Percentiles rank a stretch among this genome's conserved stretches.
Evolutionary conservation across 2,888 invertebrate species (phyloP).

Genomic region (Axea sp.): DNA sequence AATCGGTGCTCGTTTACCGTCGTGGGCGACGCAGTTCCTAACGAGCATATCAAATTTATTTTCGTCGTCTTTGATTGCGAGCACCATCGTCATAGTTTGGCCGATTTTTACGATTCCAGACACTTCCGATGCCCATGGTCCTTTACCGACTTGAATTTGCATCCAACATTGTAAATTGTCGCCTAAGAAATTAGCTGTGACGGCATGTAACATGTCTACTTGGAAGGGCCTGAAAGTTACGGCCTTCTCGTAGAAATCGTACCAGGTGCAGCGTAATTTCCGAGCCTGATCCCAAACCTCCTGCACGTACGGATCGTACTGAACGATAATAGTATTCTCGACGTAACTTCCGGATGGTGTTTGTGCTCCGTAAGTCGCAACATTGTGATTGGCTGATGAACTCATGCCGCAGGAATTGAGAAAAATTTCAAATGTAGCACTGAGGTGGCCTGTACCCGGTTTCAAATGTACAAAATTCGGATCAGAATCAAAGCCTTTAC

Average conservation of each 20-base stretch:
- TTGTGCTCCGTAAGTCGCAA: conserved; percentile 90
- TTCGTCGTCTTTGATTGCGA: conserved; percentile 97
- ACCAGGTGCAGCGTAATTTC: conserved; percentile 96
- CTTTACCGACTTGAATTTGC: conserved; percentile 98
- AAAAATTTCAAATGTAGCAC: conserved; percentile 93
- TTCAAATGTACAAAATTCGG: conserved; percentile 94
- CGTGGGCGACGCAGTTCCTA: conserved; percentile 95
- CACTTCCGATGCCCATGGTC: conserved; percentile 98
- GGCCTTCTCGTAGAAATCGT: conserved; percentile 95
- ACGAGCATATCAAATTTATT: conserved; percentile 98
- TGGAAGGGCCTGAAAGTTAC: conserved; percentile 97
- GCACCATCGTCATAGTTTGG: conserved; percentile 97
- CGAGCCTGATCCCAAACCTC: conserved; percentile 98
- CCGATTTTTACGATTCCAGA: conserved; percentile 97
- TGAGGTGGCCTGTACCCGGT: conserved; percentile 93
- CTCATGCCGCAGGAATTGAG: conserved; percentile 94
- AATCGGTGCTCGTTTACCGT: conserved; percentile 95
- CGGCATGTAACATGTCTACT: conserved; percentile 96
- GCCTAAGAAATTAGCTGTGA: conserved; percentile 96
- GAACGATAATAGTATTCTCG: conserved; percentile 96
- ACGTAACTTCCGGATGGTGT: conserved; percentile 96
- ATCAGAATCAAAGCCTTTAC: conserved; percentile 95
- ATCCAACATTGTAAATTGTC: conserved; percentile 98
- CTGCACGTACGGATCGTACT: conserved; percentile 96
- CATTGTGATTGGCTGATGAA: conserved; percentile 93